Conservation (phyloP, 2,797 vertebrate species). For the Vultur gryphus region DNA sequence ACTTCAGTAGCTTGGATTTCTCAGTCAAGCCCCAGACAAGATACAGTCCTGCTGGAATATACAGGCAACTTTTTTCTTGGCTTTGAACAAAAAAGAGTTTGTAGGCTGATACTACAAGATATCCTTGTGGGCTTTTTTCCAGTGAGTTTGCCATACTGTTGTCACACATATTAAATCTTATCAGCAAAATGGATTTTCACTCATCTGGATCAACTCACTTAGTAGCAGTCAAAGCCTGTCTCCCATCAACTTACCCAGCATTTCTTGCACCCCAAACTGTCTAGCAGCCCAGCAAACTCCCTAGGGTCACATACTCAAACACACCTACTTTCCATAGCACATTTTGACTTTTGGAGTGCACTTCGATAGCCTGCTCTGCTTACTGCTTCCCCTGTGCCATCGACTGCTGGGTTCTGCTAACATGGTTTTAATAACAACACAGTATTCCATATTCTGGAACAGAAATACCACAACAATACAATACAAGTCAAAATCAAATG, state of each 20-base stretch:
- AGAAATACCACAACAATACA: conserved; percentile 13
- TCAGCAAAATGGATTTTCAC: background rate
- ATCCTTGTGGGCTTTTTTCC: background rate
- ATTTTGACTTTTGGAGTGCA: background rate
- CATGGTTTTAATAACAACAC: background rate
- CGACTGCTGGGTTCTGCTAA: background rate
- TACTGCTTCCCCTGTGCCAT: background rate
- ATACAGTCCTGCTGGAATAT: background rate
- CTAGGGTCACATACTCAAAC: background rate
- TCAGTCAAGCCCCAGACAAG: background rate
- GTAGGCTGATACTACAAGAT: background rate
- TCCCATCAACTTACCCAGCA: background rate
- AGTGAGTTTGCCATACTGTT: background rate
- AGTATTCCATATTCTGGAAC: background rate
- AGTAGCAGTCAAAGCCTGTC: background rate
- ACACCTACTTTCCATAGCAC: background rate
- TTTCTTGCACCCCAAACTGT: background rate
- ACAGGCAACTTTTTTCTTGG: background rate
- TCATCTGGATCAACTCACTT: conserved; percentile 18
- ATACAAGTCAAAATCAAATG: conserved; percentile 7
- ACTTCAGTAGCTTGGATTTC: background rate
- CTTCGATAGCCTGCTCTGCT: background rate
- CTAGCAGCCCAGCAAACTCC: background rate
- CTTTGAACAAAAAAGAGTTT: background rate
- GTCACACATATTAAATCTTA: background rate